Evolutionary conservation across 2,888 invertebrate species (phyloP).

Genomic region (Hyles lineata): DNA sequence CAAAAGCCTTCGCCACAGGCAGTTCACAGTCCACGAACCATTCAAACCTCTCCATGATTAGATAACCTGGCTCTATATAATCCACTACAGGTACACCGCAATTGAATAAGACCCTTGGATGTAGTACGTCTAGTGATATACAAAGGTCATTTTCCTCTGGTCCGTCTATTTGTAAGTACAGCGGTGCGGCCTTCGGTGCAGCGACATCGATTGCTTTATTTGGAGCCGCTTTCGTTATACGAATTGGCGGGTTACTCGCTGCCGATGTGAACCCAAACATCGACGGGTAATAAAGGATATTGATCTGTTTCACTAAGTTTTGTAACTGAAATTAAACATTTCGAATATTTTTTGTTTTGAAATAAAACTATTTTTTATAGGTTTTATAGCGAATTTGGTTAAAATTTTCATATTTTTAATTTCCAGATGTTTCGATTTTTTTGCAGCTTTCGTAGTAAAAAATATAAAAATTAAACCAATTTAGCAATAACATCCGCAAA

Average conservation of each 20-base stretch:
- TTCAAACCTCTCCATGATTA: slow-evolving; percentile 69
- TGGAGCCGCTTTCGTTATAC: slow-evolving; percentile 51
- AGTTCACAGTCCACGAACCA: slow-evolving; percentile 67
- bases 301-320: slow-evolving; percentile 44
- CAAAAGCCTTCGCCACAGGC: slow-evolving; percentile 57
- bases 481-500: no score
- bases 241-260: slow-evolving; percentile 56
- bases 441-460: no score
- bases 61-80: slow-evolving; percentile 64
- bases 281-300: slow-evolving; percentile 64
- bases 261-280: slow-evolving; percentile 65
- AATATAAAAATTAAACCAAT: no score
- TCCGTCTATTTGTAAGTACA: slow-evolving; percentile 74
- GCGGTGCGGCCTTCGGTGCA: slow-evolving; percentile 64
- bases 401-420: no score
- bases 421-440: no score
- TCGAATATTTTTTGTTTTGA: neutral
- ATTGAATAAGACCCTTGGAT: slow-evolving; percentile 67
- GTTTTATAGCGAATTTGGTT: no score
- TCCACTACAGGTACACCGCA: slow-evolving; percentile 58
- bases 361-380: no score
- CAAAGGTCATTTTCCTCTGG: slow-evolving; percentile 59
- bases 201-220: slow-evolving; percentile 57
- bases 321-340: slow-evolving; percentile 53
- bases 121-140: slow-evolving; percentile 61